Conservation (phyloP, 2,113 vertebrate species). For the Crotophaga sulcirostris region DNA sequence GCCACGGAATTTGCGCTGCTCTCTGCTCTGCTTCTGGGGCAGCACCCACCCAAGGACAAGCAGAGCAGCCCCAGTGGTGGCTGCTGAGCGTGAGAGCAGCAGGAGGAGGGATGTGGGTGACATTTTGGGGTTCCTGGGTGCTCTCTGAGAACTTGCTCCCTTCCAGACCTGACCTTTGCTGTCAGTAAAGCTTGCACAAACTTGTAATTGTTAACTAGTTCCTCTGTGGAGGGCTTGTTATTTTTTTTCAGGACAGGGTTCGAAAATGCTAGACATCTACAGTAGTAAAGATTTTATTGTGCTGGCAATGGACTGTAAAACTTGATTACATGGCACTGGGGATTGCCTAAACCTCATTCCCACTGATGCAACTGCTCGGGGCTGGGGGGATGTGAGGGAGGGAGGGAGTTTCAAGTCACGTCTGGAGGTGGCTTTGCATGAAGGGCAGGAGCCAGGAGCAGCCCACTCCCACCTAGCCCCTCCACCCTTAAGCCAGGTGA, state of each 20-base stretch:
- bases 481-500: not conserved
- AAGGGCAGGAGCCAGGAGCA: not conserved
- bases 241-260: constrained; percentile 21
- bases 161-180: not conserved
- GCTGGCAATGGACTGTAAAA: constrained; percentile 22
- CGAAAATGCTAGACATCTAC: constrained; percentile 48
- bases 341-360: constrained; percentile 33
- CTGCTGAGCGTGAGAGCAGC: not conserved
- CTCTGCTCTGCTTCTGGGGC: not conserved
- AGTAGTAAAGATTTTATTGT: constrained; percentile 58
- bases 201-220: constrained; percentile 16
- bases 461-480: not conserved
- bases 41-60: accelerated
- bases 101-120: accelerated
- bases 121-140: not conserved
- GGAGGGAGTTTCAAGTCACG: not conserved
- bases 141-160: not conserved
- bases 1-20: accelerated
- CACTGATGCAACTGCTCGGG: not conserved
- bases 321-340: constrained; percentile 1
- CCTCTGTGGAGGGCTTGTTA: not conserved
- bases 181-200: constrained; percentile 18
- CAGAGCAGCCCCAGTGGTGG: not conserved
- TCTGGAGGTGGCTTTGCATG: not conserved
- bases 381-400: not conserved